These are phyloP conservation scores for Sebastes baramenuke DNA, from an alignment of 2,797 vertebrate genomes.

Conservation along the genomic window DNA sequence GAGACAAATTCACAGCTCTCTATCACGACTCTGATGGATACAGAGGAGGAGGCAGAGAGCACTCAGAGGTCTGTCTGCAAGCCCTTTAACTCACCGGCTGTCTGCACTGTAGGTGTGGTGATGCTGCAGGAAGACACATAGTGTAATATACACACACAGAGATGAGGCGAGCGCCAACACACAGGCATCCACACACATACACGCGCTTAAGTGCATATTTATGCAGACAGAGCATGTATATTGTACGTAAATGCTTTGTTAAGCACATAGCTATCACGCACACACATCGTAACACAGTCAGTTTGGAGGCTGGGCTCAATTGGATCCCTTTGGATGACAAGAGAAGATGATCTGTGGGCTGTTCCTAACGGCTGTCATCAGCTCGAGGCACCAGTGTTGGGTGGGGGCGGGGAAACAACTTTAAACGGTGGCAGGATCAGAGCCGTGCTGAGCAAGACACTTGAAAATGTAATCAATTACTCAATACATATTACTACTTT, in stretches of 20 bases:
- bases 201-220: slow-evolving; percentile 1
- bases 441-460: neutral
- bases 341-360: slow-evolving; percentile 43
- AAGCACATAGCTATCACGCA: neutral
- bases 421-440: neutral
- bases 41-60: slow-evolving; percentile 49
- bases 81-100: slow-evolving; percentile 54
- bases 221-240: slow-evolving; percentile 13
- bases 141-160: neutral
- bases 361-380: slow-evolving; percentile 33
- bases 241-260: slow-evolving; percentile 26
- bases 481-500: neutral
- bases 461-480: neutral
- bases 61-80: slow-evolving; percentile 55
- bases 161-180: slow-evolving; percentile 16
- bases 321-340: slow-evolving; percentile 6
- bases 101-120: slow-evolving; percentile 41
- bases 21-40: slow-evolving; percentile 59
- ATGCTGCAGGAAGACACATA: slow-evolving; percentile 28
- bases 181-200: neutral
- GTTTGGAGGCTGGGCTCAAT: slow-evolving; percentile 2
- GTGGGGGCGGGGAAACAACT: neutral
- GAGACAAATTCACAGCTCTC: slow-evolving; percentile 64
- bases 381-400: slow-evolving; percentile 3
- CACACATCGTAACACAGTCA: neutral